These are phyloP conservation scores for Leucopsar rothschildi DNA, from an alignment of 2,113 vertebrate species.

Conservation along the genomic window DNA sequence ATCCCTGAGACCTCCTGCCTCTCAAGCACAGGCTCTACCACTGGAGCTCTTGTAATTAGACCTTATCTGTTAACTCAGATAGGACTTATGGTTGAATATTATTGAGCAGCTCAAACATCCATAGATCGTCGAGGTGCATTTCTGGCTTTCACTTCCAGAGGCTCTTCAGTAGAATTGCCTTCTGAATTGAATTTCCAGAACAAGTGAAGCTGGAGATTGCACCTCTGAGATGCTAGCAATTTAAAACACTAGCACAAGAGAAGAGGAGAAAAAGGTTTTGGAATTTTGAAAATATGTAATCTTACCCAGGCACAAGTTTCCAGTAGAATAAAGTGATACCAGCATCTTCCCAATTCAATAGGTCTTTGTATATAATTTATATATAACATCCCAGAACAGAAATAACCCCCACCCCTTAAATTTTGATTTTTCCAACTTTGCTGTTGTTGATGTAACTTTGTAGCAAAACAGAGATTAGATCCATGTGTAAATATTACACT, in stretches of 20 bases:
- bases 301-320: neutral
- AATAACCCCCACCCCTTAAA: neutral
- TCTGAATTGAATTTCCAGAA: neutral
- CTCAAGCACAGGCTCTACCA: neutral
- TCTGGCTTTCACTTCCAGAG: neutral
- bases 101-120: neutral
- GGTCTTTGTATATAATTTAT: neutral
- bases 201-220: neutral
- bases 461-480: neutral
- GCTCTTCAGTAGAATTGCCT: neutral
- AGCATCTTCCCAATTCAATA: neutral
- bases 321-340: neutral
- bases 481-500: neutral
- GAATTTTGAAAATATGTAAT: neutral
- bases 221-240: neutral
- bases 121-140: neutral
- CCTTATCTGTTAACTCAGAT: neutral
- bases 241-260: neutral
- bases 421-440: neutral
- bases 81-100: neutral
- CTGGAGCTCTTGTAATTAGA: neutral
- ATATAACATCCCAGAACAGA: neutral
- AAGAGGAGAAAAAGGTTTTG: neutral
- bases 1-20: neutral
- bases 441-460: neutral